A percentile compares a stretch with the other conserved stretches of the same genome.
phyloP scores from a whole-genome alignment of 92 coral and sea anemone species.

The Actinernus sp. region DNA sequence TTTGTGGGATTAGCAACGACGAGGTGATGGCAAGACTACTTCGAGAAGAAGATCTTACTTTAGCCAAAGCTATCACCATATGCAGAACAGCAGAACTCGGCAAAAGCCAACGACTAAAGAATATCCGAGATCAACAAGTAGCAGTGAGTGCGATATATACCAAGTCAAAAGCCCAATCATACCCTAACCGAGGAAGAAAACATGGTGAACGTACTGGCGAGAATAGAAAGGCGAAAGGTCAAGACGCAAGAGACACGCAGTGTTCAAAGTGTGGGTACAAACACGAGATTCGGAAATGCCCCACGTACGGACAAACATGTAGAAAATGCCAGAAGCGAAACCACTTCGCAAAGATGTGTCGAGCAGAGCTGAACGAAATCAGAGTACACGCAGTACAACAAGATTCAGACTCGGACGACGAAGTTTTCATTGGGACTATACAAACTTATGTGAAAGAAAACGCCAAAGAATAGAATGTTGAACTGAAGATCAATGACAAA shows the following conservation, averaged over 20 bases:
- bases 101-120: no score
- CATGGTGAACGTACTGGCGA: no score
- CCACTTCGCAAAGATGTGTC: constrained; percentile 31
- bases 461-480: neutral
- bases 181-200: no score
- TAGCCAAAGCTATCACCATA: constrained; percentile 11
- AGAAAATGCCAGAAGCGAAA: constrained; percentile 4
- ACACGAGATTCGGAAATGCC: constrained; percentile 5
- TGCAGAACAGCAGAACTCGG: no score
- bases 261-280: constrained; percentile 13
- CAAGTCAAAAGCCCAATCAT: no score
- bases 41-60: constrained; percentile 8
- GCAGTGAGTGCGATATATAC: neutral
- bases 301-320: constrained; percentile 6
- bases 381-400: neutral
- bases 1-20: constrained; percentile 20
- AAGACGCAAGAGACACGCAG: neutral
- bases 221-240: no score
- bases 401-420: constrained; percentile 5
- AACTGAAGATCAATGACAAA: neutral
- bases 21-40: constrained; percentile 4
- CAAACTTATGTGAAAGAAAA: neutral
- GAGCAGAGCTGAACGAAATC: neutral
- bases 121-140: neutral
- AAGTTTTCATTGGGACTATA: neutral